A percentile compares a stretch with the other conserved stretches of the same genome.
Evolutionary conservation across 1,140 invertebrate species (phyloP).

Genomic region (Acromyrmex charruanus): DNA sequence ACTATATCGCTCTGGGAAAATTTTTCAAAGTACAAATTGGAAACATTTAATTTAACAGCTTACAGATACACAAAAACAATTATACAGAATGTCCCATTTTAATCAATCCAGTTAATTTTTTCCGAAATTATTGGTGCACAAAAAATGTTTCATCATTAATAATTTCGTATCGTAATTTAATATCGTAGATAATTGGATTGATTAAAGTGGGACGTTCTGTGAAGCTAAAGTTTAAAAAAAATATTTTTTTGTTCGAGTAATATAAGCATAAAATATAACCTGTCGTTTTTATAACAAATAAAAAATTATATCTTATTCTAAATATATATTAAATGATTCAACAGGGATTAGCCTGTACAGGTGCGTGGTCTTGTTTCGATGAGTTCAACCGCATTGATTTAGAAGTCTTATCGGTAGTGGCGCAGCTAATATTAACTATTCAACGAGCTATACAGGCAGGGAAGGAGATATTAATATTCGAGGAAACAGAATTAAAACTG

Average conservation of each 20-base stretch:
- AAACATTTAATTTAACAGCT: not conserved
- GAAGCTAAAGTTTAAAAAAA: not conserved
- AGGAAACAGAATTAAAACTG: slow-evolving; percentile 94
- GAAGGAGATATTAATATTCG: slow-evolving; percentile 92
- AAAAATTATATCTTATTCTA: not conserved
- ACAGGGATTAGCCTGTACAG: slow-evolving; percentile 96
- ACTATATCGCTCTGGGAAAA: slow-evolving; percentile 97
- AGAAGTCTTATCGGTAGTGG: slow-evolving; percentile 96
- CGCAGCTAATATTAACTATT: slow-evolving; percentile 94
- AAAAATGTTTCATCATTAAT: too few species aligned
- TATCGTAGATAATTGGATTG: too few species aligned
- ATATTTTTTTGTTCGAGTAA: not conserved
- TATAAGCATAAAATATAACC: not conserved
- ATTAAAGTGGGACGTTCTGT: too few species aligned
- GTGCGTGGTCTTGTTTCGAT: slow-evolving; percentile 99
- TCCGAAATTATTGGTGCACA: too few species aligned
- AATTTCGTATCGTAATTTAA: too few species aligned
- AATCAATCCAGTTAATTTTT: too few species aligned
- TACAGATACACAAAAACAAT: not conserved
- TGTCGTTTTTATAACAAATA: not conserved
- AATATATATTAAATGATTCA: slow-evolving; percentile 7
- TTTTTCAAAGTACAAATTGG: slow-evolving; percentile 94
- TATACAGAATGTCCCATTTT: not conserved
- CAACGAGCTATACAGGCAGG: slow-evolving; percentile 93
- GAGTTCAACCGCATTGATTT: slow-evolving; percentile 96